Conservation (phyloP, 2,113 vertebrate genomes). For the Gobiocypris rarus region DNA sequence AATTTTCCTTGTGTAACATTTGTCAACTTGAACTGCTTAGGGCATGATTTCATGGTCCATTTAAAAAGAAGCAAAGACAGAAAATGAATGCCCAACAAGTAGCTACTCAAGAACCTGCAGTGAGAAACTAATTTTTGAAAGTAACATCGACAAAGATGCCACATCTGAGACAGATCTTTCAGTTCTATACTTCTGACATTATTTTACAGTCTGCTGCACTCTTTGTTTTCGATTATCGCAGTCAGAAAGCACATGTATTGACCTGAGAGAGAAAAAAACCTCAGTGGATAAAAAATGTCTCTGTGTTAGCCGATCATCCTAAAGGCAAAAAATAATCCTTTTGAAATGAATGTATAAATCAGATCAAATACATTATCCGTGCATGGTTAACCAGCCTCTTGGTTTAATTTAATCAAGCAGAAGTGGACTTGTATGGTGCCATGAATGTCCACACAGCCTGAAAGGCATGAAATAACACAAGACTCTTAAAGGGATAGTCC, state of each 20-base stretch:
- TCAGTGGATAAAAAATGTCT: not conserved
- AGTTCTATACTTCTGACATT: constrained; percentile 36
- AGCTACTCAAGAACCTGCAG: constrained; percentile 12
- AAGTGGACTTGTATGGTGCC: not conserved
- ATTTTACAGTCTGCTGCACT: not conserved
- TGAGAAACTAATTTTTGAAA: constrained; percentile 49
- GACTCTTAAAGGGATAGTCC: not conserved
- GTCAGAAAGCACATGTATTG: not conserved
- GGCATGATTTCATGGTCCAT: constrained; percentile 57
- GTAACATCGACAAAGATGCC: constrained; percentile 35
- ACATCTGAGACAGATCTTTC: constrained; percentile 54
- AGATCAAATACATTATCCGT: not conserved
- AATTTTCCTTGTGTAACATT: constrained; percentile 16
- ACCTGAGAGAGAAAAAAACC: not conserved
- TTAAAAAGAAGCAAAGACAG: constrained; percentile 52
- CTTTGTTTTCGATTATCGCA: not conserved
- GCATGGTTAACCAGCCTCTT: not conserved
- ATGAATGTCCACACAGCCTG: not conserved
- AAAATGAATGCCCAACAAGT: constrained; percentile 31
- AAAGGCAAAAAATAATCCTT: not conserved
- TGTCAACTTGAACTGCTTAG: constrained; percentile 30
- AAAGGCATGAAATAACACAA: not conserved
- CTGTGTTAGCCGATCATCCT: not conserved
- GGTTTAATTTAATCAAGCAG: constrained; percentile 14
- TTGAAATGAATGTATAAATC: not conserved